Percentiles rank a stretch among this genome's conserved stretches.
Conservation (phyloP, 1,140 invertebrate species). For the Apis cerana region DNA sequence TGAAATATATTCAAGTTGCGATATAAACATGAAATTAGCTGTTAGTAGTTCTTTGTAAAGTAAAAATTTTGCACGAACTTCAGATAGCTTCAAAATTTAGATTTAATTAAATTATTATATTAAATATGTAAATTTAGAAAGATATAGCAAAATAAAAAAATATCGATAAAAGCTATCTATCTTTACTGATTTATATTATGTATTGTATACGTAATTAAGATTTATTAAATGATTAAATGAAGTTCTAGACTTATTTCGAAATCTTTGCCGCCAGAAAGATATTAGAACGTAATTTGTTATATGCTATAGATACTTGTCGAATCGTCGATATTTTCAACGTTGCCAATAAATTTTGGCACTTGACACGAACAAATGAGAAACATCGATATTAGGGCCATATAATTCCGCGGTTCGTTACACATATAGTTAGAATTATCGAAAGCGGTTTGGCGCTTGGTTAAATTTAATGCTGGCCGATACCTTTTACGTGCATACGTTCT, state of each 20-base stretch:
- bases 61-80: no score
- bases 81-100: no score
- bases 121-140: neutral
- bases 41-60: no score
- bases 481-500: neutral
- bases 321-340: slow-evolving; percentile 7
- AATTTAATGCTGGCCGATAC: neutral
- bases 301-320: slow-evolving; percentile 10
- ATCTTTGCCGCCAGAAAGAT: neutral
- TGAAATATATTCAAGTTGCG: no score
- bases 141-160: no score
- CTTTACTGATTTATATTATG: no score
- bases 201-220: neutral
- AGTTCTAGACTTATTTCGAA: neutral
- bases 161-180: no score
- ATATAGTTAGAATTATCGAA: neutral
- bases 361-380: slow-evolving; percentile 13
- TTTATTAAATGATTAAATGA: neutral
- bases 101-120: no score
- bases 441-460: slow-evolving; percentile 29
- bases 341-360: slow-evolving; percentile 17
- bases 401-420: neutral
- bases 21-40: no score
- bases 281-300: neutral
- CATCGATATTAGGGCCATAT: slow-evolving; percentile 19